Evolutionary conservation across 2,888 invertebrate species (phyloP).

Genomic region (Folsomia manolachei): DNA sequence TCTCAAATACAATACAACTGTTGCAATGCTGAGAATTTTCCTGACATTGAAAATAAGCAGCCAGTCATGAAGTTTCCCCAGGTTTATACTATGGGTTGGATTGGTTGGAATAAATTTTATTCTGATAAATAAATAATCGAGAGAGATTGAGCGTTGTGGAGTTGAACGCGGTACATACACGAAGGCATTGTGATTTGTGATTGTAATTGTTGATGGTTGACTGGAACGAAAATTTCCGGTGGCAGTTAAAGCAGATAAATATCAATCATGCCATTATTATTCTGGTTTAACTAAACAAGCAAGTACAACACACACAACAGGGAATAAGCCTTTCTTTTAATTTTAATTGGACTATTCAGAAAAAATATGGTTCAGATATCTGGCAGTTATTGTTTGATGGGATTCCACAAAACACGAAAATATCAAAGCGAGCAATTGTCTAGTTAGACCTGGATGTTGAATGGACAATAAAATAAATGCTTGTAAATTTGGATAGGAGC

Average conservation of each 20-base stretch:
- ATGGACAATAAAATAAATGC: background rate
- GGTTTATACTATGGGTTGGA: background rate
- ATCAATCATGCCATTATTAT: constrained; percentile 39
- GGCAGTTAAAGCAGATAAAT: constrained; percentile 36
- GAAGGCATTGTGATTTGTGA: constrained; percentile 13
- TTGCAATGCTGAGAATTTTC: background rate
- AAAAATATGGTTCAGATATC: constrained; percentile 11
- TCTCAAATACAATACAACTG: background rate
- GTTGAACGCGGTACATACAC: no score
- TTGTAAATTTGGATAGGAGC: background rate
- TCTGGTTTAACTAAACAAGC: background rate
- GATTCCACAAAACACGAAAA: background rate
- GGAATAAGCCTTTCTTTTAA: constrained; percentile 33
- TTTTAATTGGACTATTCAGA: constrained; percentile 41
- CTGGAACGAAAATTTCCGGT: constrained; percentile 33
- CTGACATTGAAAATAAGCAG: no score
- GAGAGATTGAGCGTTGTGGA: background rate
- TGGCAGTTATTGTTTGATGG: background rate
- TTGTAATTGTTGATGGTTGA: constrained; percentile 1
- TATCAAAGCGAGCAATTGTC: background rate
- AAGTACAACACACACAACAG: background rate
- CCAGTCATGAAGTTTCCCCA: background rate
- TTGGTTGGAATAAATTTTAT: background rate
- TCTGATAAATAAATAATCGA: constrained; percentile 5
- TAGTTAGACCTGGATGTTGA: background rate